Conservation (phyloP, 2,888 invertebrate species). For the Ligdia adustata region DNA sequence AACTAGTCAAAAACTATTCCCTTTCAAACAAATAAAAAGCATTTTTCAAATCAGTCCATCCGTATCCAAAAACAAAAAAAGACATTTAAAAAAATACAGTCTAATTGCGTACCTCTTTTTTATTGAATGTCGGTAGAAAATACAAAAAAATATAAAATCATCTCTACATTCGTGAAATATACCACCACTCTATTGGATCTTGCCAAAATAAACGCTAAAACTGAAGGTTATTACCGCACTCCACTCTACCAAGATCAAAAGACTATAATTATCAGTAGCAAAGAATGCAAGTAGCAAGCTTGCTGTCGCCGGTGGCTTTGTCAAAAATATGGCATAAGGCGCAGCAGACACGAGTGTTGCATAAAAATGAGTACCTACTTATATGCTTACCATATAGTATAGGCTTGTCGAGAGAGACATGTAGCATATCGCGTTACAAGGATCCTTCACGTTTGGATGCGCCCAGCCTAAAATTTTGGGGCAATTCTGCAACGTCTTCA, state of each 20-base stretch:
- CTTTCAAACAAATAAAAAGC: no score
- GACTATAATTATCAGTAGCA: slow-evolving; percentile 10
- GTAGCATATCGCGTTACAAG: slow-evolving; percentile 48
- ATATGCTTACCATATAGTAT: no score
- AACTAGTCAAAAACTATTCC: no score
- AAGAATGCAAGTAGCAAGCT: slow-evolving; percentile 4
- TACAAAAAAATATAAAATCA: no score
- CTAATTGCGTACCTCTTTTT: no score
- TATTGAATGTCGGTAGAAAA: no score
- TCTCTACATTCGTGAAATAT: no score
- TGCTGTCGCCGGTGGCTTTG: slow-evolving; percentile 7
- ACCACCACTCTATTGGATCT: no score
- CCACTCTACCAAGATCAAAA: slow-evolving; percentile 13
- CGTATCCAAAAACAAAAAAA: no score
- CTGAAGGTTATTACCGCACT: slow-evolving; percentile 5
- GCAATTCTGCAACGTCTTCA: slow-evolving; percentile 32
- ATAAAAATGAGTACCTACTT: neutral
- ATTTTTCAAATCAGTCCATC: no score
- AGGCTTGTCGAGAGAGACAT: slow-evolving; percentile 10
- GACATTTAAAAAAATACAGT: no score
- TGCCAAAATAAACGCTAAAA: neutral
- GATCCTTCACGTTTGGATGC: slow-evolving; percentile 57
- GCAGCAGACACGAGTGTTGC: neutral
- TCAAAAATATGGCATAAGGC: slow-evolving; percentile 8
- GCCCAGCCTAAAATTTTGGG: slow-evolving; percentile 47